These are phyloP conservation scores for Oncorhynchus mykiss DNA, from an alignment of 2,113 vertebrate species.

Conservation along the genomic window DNA sequence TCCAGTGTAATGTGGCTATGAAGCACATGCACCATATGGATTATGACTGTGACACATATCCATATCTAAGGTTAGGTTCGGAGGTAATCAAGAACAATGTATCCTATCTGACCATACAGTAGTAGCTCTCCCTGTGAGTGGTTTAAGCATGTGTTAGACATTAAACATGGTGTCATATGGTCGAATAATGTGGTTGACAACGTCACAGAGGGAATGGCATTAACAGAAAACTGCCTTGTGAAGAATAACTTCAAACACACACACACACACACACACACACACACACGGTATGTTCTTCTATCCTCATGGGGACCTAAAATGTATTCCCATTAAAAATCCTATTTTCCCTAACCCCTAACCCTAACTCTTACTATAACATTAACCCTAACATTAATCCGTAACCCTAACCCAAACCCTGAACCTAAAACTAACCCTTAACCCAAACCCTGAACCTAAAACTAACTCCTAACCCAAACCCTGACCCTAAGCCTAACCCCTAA, in stretches of 20 bases:
- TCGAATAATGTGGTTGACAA: neutral
- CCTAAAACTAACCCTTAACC: no score
- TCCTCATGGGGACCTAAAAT: no score
- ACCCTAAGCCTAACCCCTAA: no score
- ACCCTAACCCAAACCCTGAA: no score
- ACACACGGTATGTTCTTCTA: neutral
- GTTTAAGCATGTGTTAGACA: neutral
- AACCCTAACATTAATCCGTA: no score
- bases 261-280: no score
- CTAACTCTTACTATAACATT: no score
- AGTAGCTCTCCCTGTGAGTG: neutral
- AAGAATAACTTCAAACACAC: neutral
- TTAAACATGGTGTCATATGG: no score
- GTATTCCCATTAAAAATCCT: no score
- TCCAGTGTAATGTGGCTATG: conserved; percentile 11
- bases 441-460: no score
- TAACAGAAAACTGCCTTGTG: neutral
- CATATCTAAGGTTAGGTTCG: neutral
- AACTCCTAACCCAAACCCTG: no score
- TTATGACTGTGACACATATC: neutral
- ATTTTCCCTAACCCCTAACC: no score
- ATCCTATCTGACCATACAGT: neutral
- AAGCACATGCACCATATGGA: neutral
- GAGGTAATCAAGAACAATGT: neutral
- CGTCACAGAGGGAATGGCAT: neutral